phyloP scores from a whole-genome alignment of 2,797 vertebrate species.

The Sebastes nivosus region DNA sequence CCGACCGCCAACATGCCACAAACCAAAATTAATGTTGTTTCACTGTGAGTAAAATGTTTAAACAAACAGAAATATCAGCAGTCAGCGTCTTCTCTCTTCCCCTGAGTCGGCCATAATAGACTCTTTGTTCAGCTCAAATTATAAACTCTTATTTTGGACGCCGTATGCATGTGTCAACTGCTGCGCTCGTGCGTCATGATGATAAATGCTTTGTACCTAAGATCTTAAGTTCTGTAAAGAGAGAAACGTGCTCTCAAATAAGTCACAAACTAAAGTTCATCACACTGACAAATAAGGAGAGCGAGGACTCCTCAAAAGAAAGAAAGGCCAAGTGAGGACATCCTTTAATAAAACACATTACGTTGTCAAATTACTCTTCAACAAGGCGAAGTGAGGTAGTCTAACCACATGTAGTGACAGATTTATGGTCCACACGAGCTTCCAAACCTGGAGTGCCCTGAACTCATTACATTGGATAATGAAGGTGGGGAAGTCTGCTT shows the following conservation, averaged over 20 bases:
- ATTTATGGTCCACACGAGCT: constrained; percentile 5
- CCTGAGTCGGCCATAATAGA: constrained; percentile 65
- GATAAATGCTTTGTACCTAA: constrained; percentile 36
- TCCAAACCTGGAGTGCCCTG: constrained; percentile 7
- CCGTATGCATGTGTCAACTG: constrained; percentile 57
- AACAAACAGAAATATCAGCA: constrained; percentile 83
- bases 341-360: constrained; percentile 7
- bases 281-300: background rate
- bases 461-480: constrained; percentile 14
- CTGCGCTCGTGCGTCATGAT: constrained; percentile 47
- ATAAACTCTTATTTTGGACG: constrained; percentile 74
- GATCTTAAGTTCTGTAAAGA: constrained; percentile 32
- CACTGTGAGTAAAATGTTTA: constrained; percentile 78
- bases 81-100: constrained; percentile 77
- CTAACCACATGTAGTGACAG: background rate
- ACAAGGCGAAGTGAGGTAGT: background rate
- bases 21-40: constrained; percentile 80
- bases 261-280: background rate
- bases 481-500: constrained; percentile 9
- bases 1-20: constrained; percentile 75
- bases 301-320: background rate
- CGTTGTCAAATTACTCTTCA: constrained; percentile 3
- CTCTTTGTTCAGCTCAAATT: constrained; percentile 71
- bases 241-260: background rate
- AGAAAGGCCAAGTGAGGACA: constrained; percentile 8